Evolutionary conservation across 2,888 invertebrate genomes (phyloP).

Genomic region (Drosophila ezoana): DNA sequence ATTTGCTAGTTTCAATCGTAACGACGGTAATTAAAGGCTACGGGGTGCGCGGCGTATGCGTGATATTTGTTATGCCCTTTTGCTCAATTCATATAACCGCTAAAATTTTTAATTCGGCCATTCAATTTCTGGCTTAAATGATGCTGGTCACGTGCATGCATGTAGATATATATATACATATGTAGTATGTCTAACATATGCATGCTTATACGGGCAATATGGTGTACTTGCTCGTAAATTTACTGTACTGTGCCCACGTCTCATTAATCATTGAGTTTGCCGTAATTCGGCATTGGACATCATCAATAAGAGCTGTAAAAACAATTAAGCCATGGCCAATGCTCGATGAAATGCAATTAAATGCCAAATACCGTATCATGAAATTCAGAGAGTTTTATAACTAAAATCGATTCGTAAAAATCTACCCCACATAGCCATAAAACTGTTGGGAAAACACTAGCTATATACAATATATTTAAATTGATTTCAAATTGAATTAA

Average conservation of each 20-base stretch:
- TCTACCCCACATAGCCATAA: too few species aligned
- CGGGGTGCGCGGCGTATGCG: constrained; percentile 26
- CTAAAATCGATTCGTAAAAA: too few species aligned
- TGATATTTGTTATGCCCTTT: constrained; percentile 22
- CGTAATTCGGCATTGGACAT: not conserved
- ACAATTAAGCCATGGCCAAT: constrained; percentile 13
- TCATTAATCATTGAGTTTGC: constrained; percentile 36
- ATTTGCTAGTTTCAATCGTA: constrained; percentile 26
- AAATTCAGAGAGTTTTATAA: too few species aligned
- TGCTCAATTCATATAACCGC: not conserved
- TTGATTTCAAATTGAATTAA: too few species aligned
- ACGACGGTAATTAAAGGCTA: constrained; percentile 19
- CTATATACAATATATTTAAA: too few species aligned
- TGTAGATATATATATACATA: not conserved
- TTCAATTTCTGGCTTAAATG: constrained; percentile 25
- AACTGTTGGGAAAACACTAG: too few species aligned
- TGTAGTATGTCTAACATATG: not conserved
- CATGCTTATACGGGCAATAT: not conserved
- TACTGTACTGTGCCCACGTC: not conserved
- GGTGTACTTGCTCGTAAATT: constrained; percentile 6
- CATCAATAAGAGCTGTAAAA: constrained; percentile 26
- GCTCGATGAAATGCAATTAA: too few species aligned
- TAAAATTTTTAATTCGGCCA: constrained; percentile 23
- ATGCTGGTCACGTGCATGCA: not conserved
- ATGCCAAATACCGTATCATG: too few species aligned